Evolutionary conservation across 1,140 invertebrate genomes (phyloP).

Genomic region (Acyrthosiphon pisum): DNA sequence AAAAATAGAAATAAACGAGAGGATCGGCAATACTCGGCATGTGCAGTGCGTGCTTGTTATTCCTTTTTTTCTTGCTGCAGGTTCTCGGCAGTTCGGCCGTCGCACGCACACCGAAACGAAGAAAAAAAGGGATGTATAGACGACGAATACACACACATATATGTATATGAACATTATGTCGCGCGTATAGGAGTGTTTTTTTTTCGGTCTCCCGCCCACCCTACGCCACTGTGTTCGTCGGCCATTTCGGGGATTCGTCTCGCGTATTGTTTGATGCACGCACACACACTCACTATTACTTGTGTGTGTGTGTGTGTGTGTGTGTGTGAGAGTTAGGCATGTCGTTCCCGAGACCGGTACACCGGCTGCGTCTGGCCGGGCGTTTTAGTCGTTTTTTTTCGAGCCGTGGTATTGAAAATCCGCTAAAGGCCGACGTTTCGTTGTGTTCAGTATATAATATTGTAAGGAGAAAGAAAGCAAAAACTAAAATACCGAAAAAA

Average conservation of each 20-base stretch:
- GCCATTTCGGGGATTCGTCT: constrained; percentile 14
- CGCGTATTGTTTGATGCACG: constrained; percentile 13
- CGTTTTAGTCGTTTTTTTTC: background rate
- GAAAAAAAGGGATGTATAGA: background rate
- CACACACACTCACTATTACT: background rate
- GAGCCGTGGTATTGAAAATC: background rate
- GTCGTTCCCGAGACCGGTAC: background rate
- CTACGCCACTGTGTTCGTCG: background rate
- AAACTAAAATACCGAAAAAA: background rate
- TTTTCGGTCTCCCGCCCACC: constrained; percentile 1
- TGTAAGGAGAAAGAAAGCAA: background rate
- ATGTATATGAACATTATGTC: background rate
- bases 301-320: too few relatives aligned
- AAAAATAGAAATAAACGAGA: background rate
- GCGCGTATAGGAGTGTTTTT: constrained; percentile 33
- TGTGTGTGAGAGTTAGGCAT: background rate
- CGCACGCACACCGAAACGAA: background rate
- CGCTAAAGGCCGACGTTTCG: background rate
- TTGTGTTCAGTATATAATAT: background rate
- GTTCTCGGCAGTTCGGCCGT: background rate
- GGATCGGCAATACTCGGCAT: background rate
- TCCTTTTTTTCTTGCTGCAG: background rate
- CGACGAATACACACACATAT: background rate
- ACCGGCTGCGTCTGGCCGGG: background rate
- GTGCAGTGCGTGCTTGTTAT: background rate